Percentiles rank a stretch among this genome's conserved stretches.
phyloP scores from a whole-genome alignment of 2,888 invertebrate species.

The Salpingus planirostris region DNA sequence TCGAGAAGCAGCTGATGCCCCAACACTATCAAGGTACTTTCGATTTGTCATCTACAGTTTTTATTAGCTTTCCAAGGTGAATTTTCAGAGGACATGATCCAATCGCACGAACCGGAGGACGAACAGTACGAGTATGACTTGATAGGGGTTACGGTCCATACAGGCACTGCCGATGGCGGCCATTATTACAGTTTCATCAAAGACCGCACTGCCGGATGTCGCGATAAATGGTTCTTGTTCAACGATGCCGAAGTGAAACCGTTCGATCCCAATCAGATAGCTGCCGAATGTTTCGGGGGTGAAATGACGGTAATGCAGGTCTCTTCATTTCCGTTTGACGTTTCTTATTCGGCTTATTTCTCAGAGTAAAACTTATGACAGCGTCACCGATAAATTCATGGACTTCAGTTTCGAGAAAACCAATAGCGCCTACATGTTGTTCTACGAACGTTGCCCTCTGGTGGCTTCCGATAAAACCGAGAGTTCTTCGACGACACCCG shows the following conservation, averaged over 20 bases:
- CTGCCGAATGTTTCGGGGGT: constrained; percentile 93
- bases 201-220: constrained; percentile 63
- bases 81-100: constrained; percentile 54
- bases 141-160: constrained; percentile 88
- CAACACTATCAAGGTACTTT: constrained; percentile 77
- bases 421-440: constrained; percentile 95
- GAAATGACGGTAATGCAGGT: constrained; percentile 75
- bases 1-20: constrained; percentile 87
- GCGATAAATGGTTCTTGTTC: constrained; percentile 88
- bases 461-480: constrained; percentile 34
- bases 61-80: too few relatives aligned
- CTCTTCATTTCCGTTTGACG: constrained; percentile 1
- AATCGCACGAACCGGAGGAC: constrained; percentile 44
- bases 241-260: constrained; percentile 92
- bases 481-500: constrained; percentile 31
- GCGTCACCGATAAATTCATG: constrained; percentile 93
- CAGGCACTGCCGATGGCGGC: constrained; percentile 96
- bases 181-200: constrained; percentile 95
- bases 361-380: constrained; percentile 92
- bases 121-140: constrained; percentile 65
- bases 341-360: constrained; percentile 17
- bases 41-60: too few relatives aligned
- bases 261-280: constrained; percentile 90
- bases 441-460: constrained; percentile 73
- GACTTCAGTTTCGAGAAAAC: constrained; percentile 97